Evolutionary conservation across 2,113 vertebrate species (phyloP).

Genomic region (Brienomyrus longianalis): DNA sequence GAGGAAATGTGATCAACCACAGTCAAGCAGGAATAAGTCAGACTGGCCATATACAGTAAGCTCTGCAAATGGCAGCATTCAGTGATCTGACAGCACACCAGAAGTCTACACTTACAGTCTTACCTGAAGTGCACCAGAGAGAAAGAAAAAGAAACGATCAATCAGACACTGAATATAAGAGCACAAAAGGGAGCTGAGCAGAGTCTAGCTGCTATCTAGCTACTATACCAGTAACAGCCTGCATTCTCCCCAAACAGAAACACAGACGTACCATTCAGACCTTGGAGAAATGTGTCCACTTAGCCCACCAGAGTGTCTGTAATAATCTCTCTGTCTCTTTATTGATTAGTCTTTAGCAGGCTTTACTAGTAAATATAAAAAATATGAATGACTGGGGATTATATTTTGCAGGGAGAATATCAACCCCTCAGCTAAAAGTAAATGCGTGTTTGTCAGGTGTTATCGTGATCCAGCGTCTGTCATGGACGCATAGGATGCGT

Average conservation of each 20-base stretch:
- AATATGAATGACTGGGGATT: background rate
- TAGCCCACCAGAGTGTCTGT: background rate
- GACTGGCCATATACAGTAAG: background rate
- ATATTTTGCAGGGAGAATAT: background rate
- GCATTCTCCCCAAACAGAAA: conserved; percentile 10
- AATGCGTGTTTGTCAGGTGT: background rate
- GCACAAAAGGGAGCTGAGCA: background rate
- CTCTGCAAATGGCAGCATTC: background rate
- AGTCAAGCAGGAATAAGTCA: background rate
- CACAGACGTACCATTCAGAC: background rate
- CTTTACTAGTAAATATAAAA: background rate
- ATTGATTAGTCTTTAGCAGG: background rate
- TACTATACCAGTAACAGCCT: background rate
- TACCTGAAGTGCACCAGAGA: background rate
- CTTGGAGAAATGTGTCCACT: background rate
- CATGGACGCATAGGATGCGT: background rate
- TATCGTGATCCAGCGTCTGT: background rate
- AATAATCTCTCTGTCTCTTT: background rate
- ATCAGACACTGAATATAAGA: background rate
- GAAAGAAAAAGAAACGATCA: background rate
- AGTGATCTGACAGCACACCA: background rate
- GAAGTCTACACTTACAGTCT: background rate
- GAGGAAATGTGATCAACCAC: background rate
- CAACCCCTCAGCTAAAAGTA: background rate
- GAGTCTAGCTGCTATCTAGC: background rate